Base-by-base conservation (phyloP, 2,888 invertebrate species). In the Drosophila lacicola region DNA sequence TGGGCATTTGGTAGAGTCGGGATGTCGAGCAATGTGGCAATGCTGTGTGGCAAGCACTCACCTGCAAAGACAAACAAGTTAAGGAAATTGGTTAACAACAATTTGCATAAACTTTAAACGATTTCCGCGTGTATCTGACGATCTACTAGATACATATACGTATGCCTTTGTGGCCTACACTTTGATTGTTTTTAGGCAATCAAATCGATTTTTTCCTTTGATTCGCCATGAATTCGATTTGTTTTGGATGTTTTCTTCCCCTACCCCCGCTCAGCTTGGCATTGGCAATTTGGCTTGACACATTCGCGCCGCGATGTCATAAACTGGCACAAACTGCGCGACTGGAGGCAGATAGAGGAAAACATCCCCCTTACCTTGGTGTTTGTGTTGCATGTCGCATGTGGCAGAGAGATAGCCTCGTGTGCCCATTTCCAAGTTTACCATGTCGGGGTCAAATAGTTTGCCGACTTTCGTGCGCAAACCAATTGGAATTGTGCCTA, bases 391-490 rank as follows among this genome's bases (percentile, higher is more conserved):
- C 72, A 73, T 74, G 74, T 62, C 14, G 58, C 74, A 33, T 50
- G 44, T 50, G 34, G 57, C 25, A 33, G 29, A 37, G 54, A 82
- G 74, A 83, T 76, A 80, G 68, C 70, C 80, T 73, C 78, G 82
- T 82, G 84, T 76, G 60, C 84, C 68, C 78, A 74, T 74, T 82
- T 80, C 74, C 85, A 88, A 88, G 88, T 88, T 88, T 80, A 88
- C 77, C 80, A 80, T 89, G 88, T 87, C 89, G 88, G 85, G 88
- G 89, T 83, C 88, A 81, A 78, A 88, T 74, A 69, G 72, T 69
- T 73, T 64, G 72, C 60, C 82, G 73, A 78, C 73, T 74, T 82
- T 78, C 88, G 83, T 85, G 80, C 73, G 68, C 73, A 71, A 73
- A 73, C 72, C 76, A 82, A 83, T 82, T 82, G 68, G 49, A 55